Evolutionary conservation across 2,797 vertebrate species (phyloP), one percentile per base, ranked within the genome.

Genomic region (Sardinella longiceps): DNA sequence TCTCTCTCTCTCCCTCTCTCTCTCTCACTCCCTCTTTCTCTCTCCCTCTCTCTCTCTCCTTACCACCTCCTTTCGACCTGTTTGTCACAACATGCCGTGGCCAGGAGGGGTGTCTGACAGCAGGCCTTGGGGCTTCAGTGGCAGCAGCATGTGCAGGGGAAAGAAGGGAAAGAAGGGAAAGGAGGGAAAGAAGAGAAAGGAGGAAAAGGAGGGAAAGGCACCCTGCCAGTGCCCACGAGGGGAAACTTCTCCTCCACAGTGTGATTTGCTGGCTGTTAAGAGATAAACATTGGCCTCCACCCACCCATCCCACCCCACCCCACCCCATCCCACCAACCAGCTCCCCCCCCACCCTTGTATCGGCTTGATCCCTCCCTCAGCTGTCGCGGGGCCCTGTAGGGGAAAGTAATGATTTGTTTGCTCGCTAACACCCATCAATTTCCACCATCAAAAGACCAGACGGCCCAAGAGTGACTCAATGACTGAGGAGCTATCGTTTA

Each of bases 331-430:
- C 56, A 81, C 74, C 74, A 66, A 86, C 84, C n/a, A n/a, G n/a
- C n/a, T n/a, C 56, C 25, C 60, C 86, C 74, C 81, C 43, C n/a
- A 23, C 81, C 87, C 85, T 91, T 91, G 90, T 91, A 89, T 82
- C 9, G 84, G 90, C 86, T 82, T 90, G 74, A 83, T 46, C 84
- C 81, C 84, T 80, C 70, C 81, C 70, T 80, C 84, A 84, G 85
- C 84, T 82, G 81, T 53, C 84, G 87, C 87, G 66, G 82, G 82
- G n/a, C n/a, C 63, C 90, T 88, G 85, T 88, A 60, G 86, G 89
- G 88, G 80, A 81, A 81, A 83, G 33, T 80, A 85, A 89, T 92
- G 91, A 93, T 93, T 94, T 92, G 90, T 92, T 88, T 84, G 87
- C 85, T 82, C 81, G 58, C 84, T 88, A 89, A 85, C 85, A 84